Base-by-base conservation (phyloP, 2,113 vertebrate species). In the Corydoras maculifer region DNA sequence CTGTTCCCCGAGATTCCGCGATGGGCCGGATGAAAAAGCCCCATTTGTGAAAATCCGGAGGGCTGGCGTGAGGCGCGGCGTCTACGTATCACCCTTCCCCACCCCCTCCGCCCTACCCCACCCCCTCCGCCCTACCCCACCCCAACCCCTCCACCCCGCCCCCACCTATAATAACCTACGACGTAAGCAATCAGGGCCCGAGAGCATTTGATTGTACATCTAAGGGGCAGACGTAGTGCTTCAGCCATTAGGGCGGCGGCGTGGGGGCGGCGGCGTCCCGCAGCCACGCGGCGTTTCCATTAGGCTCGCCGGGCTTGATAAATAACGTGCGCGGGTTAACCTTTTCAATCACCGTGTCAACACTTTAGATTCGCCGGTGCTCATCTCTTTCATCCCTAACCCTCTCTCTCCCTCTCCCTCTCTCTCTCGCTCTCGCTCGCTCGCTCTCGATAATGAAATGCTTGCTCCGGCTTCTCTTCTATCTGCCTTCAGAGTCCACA, bases 341-440 rank as follows among this genome's bases (percentile, higher is more conserved):
- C 94, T 97, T 97, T 98, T 98, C 94, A 95, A 97, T 97, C 95
- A 97, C 91, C 90, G 93, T 96, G 94, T 97, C 95, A 98, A 98
- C 93, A 95, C 94, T 98, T 94, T 94, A 96, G 95, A 96, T 98
- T 97, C 96, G 93, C 93, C 94, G 96, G 92, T 94, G 94, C 94
- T 96, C 94, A 96, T 96, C 95, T 96, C 94, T 96, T 94, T 94
- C 92, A 92, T 94, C 93, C 92, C 93, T 94, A 96, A 96, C 94
- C 93, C 92, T 91, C 92, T 90, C 91, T 77, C 80, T 86, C 87
- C 91, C 90, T 65, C 35, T 4, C 35, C 2, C 35, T 2, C 95
- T 93, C 94, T 96, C 94, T 96, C 95, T 94, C 74, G 76, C 76
- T 67, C 69, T 69, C 76, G 18, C 72, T 68, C 69, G 66, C 76